Evolutionary conservation across 2,797 vertebrate genomes (phyloP), one percentile per base, ranked within the genome.

Genomic region (Melanotaenia pygmaea): DNA sequence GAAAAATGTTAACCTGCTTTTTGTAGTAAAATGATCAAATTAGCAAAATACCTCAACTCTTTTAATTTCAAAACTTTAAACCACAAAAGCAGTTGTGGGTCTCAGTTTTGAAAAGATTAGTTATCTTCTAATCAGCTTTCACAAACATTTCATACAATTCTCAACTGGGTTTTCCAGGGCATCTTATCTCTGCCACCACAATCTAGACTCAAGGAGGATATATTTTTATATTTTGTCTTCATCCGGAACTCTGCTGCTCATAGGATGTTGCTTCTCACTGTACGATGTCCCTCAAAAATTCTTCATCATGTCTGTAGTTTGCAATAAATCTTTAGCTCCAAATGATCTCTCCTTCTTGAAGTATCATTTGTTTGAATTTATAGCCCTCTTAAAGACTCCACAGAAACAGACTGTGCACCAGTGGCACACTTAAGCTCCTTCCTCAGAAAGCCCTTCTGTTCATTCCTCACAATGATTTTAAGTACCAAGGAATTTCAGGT

Each of bases 381-480:
- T 45, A 67, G 59, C 65, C 59, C n/a, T 62, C 13, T 53, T n/a
- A 67, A 61, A 51, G 9, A 43, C 1, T 64, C 32, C 26, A 11
- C 35, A 56, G 54, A 60, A 59, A 35, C 40, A 26, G 53, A 64
- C 35, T 9, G 59, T 53, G 45, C 24, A 53, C 5, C n/a, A 61
- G 22, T 26, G n/a, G 24, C 34, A 34, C 30, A 35, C 30, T 43
- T 60, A 53, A 59, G 62, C 75, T 59, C 10, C 3, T 66, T 78
- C 70, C 62, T 77, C 59, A 56, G 72, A 45, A 60, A 79, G 72
- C 64, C 61, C 64, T 65, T 59, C 38, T 32, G 18, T 62, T 86
- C 67, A 63, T 77, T 83, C 67, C 53, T 66, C 8, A 47, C 66
- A 77, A 72, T 73, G 76, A 85, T 85, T 79, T 81, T 78, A 84